Evolutionary conservation across 2,797 vertebrate genomes (phyloP).

Genomic region (Tachyglossus aculeatus): DNA sequence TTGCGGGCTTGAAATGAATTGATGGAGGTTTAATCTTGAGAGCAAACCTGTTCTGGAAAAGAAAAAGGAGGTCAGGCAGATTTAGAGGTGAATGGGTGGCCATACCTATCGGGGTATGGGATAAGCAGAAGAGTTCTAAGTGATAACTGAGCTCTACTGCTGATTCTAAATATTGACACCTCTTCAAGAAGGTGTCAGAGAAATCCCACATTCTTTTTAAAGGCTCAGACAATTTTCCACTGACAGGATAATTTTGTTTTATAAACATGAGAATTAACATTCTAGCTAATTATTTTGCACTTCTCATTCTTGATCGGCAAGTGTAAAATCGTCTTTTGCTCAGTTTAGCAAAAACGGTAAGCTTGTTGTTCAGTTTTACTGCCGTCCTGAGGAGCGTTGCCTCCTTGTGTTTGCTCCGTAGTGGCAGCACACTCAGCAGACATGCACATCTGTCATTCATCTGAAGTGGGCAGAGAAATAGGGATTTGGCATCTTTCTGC

Average conservation of each 20-base stretch:
- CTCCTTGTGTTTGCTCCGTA: neutral
- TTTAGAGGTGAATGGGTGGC: accelerated
- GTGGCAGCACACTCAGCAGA: neutral
- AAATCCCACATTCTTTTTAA: neutral
- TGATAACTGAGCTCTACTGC: accelerated
- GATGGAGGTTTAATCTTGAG: accelerated
- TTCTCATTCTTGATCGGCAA: neutral
- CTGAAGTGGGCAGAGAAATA: neutral
- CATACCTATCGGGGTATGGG: accelerated
- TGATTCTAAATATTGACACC: accelerated
- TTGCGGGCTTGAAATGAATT: neutral
- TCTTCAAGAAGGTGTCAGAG: neutral
- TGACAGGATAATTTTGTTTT: accelerated
- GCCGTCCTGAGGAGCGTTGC: accelerated
- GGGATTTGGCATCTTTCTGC: neutral
- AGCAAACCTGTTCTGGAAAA: accelerated
- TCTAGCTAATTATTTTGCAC: accelerated
- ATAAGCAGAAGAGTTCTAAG: neutral
- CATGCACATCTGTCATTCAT: accelerated
- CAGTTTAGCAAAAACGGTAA: neutral
- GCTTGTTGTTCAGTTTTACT: neutral
- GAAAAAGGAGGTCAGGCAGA: accelerated
- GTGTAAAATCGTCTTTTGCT: accelerated
- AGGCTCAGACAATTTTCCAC: neutral
- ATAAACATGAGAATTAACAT: accelerated